phyloP scores from a whole-genome alignment of 2,888 invertebrate genomes.

The Drosophila aldrichi region DNA sequence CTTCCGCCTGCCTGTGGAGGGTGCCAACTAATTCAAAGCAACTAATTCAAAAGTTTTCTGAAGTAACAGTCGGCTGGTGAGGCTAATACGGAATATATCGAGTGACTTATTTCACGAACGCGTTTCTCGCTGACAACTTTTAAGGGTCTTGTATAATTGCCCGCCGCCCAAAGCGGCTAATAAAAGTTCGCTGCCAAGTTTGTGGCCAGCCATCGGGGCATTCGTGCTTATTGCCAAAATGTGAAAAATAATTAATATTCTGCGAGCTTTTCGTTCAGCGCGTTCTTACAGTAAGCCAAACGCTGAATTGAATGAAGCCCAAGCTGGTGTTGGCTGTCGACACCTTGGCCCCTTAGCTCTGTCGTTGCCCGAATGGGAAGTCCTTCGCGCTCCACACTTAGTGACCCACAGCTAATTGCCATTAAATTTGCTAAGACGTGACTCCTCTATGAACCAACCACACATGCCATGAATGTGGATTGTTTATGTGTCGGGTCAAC shows the following conservation, averaged over 20 bases:
- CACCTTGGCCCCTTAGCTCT: constrained; percentile 24
- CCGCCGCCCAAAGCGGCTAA: constrained; percentile 27
- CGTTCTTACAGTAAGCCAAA: constrained; percentile 31
- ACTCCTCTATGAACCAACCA: constrained; percentile 25
- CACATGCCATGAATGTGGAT: constrained; percentile 21
- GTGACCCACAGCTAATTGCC: constrained; percentile 41
- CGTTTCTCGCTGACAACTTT: constrained; percentile 39
- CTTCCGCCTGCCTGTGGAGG: constrained; percentile 7
- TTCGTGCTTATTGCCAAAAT: constrained; percentile 7
- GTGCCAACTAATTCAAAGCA: constrained; percentile 17
- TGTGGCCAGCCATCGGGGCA: constrained; percentile 1
- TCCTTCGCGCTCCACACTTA: not conserved
- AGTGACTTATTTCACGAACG: constrained; percentile 21
- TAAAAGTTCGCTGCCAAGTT: constrained; percentile 28
- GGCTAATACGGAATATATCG: constrained; percentile 9
- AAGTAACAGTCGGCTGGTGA: constrained; percentile 8
- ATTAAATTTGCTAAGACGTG: constrained; percentile 21
- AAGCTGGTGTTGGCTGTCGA: constrained; percentile 7
- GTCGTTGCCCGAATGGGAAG: constrained; percentile 28
- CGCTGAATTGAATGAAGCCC: constrained; percentile 6
- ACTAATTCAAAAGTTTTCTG: constrained; percentile 54
- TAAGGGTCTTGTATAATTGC: constrained; percentile 36
- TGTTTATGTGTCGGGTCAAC: constrained; percentile 18
- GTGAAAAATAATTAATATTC: constrained; percentile 48
- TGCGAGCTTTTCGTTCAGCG: constrained; percentile 9